Percentiles rank a stretch among this genome's conserved stretches.
phyloP scores from a whole-genome alignment of 2,888 invertebrate genomes.

The Ectemnius continuus region DNA sequence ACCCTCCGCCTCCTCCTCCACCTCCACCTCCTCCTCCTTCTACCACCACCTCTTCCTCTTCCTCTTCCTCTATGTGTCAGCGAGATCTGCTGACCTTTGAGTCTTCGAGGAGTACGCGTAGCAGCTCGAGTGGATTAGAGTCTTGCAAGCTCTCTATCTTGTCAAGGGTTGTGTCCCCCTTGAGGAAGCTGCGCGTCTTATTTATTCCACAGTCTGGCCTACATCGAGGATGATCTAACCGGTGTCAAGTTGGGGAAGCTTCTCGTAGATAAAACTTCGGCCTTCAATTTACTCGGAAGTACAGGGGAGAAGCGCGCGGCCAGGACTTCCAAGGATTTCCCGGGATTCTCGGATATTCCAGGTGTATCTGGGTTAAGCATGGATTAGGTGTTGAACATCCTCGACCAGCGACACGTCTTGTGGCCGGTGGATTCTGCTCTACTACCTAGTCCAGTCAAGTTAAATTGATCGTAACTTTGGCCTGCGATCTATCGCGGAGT shows the following conservation, averaged over 20 bases:
- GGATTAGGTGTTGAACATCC: slow-evolving; percentile 27
- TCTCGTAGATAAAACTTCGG: neutral
- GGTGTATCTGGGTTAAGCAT: slow-evolving; percentile 33
- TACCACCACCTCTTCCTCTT: no score
- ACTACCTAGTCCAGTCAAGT: neutral
- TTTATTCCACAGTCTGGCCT: neutral
- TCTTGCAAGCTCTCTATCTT: no score
- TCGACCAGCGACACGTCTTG: slow-evolving; percentile 8
- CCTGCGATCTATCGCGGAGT: no score
- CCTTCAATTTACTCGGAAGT: slow-evolving; percentile 3
- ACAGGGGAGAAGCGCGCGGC: neutral
- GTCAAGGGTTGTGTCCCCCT: slow-evolving; percentile 11
- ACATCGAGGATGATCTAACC: neutral
- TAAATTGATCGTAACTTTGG: neutral
- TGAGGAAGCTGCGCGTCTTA: neutral
- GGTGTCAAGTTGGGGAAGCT: neutral
- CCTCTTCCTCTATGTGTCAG: neutral
- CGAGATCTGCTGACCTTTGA: slow-evolving; percentile 29
- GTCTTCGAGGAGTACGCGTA: slow-evolving; percentile 10
- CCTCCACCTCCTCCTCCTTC: no score
- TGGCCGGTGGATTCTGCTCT: slow-evolving; percentile 24
- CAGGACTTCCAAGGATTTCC: neutral
- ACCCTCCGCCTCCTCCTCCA: neutral
- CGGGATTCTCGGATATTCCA: slow-evolving; percentile 11
- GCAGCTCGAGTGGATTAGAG: no score